Conservation (phyloP, 2,797 vertebrate genomes). For the Siniperca obscura region DNA sequence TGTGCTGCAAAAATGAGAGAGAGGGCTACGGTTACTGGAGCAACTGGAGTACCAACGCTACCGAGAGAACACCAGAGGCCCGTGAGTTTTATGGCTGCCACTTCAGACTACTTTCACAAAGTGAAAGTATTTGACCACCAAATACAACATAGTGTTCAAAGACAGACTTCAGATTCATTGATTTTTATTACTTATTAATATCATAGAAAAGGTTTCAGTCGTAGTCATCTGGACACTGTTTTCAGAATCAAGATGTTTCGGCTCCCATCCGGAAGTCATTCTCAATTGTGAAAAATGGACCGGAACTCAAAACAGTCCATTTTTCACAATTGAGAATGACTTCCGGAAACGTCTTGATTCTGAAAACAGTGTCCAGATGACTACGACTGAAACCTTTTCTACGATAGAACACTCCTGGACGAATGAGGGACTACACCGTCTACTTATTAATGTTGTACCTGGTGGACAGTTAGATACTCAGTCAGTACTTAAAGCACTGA, state of each 20-base stretch:
- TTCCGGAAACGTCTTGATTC: too few relatives aligned
- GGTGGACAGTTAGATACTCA: not conserved
- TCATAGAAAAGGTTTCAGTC: too few relatives aligned
- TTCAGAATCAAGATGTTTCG: too few relatives aligned
- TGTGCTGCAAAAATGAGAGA: slow-evolving; percentile 83
- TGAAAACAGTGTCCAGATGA: too few relatives aligned
- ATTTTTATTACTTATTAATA: not conserved
- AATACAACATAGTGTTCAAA: not conserved
- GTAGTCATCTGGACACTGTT: too few relatives aligned
- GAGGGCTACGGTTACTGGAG: slow-evolving; percentile 87
- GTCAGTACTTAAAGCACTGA: not conserved
- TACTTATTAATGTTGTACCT: not conserved
- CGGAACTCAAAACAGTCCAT: too few relatives aligned
- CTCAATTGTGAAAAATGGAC: too few relatives aligned
- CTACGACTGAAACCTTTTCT: too few relatives aligned
- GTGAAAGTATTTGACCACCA: not conserved
- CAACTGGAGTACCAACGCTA: slow-evolving; percentile 88
- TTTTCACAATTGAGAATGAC: too few relatives aligned
- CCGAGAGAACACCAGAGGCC: slow-evolving; percentile 84
- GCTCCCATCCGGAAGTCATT: too few relatives aligned
- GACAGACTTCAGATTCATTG: not conserved
- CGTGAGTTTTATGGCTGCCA: slow-evolving; percentile 81
- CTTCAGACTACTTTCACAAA: not conserved
- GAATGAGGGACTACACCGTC: too few relatives aligned
- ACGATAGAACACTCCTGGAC: too few relatives aligned